These are phyloP conservation scores for Drosophila demipolita DNA, from an alignment of 2,888 invertebrate genomes.

Conservation along the genomic window DNA sequence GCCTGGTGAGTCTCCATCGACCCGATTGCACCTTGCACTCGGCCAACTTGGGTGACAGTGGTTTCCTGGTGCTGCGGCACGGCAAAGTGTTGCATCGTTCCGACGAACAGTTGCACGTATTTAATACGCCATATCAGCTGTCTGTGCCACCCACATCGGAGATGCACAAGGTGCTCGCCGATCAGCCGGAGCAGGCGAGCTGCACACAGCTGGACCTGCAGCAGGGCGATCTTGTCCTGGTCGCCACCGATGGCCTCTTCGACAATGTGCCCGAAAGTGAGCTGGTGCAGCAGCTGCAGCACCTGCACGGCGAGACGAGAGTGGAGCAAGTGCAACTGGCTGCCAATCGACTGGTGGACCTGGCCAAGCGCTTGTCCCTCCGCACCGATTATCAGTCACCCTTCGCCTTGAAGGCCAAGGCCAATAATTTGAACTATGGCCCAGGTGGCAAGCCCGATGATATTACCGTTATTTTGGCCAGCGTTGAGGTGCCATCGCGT, in stretches of 20 bases:
- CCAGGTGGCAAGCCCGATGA: slow-evolving; percentile 66
- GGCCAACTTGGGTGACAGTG: slow-evolving; percentile 98
- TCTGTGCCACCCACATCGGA: slow-evolving; percentile 95
- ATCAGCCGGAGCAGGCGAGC: slow-evolving; percentile 95
- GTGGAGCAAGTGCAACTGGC: slow-evolving; percentile 37
- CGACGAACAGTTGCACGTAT: slow-evolving; percentile 98
- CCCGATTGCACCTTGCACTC: slow-evolving; percentile 95
- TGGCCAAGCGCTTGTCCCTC: slow-evolving; percentile 45
- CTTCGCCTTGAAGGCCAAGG: slow-evolving; percentile 53
- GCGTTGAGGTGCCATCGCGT: slow-evolving; percentile 32
- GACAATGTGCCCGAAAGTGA: slow-evolving; percentile 97
- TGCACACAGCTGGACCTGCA: slow-evolving; percentile 92
- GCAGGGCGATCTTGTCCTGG: slow-evolving; percentile 95
- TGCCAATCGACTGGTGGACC: slow-evolving; percentile 47
- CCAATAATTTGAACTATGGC: slow-evolving; percentile 23
- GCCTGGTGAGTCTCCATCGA: slow-evolving; percentile 95
- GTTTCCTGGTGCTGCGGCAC: slow-evolving; percentile 94
- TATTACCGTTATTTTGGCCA: slow-evolving; percentile 67
- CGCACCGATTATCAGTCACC: slow-evolving; percentile 49
- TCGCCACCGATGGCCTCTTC: slow-evolving; percentile 98
- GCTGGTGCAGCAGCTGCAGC: slow-evolving; percentile 92
- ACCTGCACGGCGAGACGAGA: slow-evolving; percentile 83
- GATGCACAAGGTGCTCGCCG: slow-evolving; percentile 92
- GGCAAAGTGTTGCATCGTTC: slow-evolving; percentile 95
- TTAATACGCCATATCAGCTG: slow-evolving; percentile 98